Conservation (phyloP, 2,797 vertebrate genomes). For the Tenualosa thibaudeaui region DNA sequence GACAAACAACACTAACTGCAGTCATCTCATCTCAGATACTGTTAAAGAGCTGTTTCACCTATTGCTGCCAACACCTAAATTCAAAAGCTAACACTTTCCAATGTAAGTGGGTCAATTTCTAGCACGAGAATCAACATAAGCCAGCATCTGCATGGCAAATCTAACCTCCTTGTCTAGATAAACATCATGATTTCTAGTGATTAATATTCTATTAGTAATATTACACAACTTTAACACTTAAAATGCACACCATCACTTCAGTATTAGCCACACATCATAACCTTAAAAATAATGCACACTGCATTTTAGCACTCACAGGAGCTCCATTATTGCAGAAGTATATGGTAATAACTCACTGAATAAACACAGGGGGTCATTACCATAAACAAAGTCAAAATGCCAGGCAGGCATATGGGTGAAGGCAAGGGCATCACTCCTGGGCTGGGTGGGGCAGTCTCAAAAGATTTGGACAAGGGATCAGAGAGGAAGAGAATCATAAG, state of each 20-base stretch:
- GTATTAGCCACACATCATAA: neutral
- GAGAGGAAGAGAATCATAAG: neutral
- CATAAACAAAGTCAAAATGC: constrained; percentile 5
- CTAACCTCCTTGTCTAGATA: neutral
- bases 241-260: neutral
- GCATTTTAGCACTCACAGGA: neutral
- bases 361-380: neutral
- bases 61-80: neutral
- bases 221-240: neutral
- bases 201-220: neutral
- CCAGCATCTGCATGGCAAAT: neutral
- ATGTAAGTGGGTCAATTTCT: neutral
- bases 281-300: neutral
- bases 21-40: no score
- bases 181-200: neutral
- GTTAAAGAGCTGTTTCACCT: neutral
- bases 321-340: neutral
- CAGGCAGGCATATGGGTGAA: neutral
- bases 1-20: neutral
- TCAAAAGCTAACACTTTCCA: neutral
- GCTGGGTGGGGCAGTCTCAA: neutral
- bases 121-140: no score
- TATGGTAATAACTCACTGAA: constrained; percentile 10
- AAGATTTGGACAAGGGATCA: neutral
- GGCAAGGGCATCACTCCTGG: constrained; percentile 1